phyloP scores from a whole-genome alignment of 92 coral and sea anemone genomes.

The Isaurus tuberculatus region DNA sequence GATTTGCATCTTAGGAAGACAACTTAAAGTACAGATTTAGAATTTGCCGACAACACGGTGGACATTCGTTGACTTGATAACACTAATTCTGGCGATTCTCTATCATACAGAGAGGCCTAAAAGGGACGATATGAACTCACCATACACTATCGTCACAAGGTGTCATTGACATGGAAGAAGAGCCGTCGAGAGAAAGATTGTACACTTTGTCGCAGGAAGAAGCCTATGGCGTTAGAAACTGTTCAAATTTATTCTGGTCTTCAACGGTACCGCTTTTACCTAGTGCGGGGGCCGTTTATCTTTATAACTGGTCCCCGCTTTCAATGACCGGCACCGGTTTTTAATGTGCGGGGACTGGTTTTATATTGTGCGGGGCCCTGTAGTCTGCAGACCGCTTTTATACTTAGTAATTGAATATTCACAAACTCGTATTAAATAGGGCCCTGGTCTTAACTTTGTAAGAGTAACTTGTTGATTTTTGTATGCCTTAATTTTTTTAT shows the following conservation, averaged over 20 bases:
- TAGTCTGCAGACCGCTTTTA: too few relatives aligned
- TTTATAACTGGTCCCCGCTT: too few relatives aligned
- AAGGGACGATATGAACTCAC: conserved; percentile 56
- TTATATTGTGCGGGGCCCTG: too few relatives aligned
- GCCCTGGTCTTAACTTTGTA: too few relatives aligned
- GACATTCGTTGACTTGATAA: conserved; percentile 61
- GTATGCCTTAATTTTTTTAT: too few relatives aligned
- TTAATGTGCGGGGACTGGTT: too few relatives aligned
- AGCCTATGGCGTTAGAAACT: conserved; percentile 56
- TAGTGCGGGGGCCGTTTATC: conserved; percentile 45
- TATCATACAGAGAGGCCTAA: conserved; percentile 56
- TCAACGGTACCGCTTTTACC: too few relatives aligned
- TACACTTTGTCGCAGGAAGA: conserved; percentile 61
- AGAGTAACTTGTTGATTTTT: too few relatives aligned
- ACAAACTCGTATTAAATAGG: too few relatives aligned
- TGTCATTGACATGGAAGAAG: conserved; percentile 50
- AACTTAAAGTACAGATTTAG: conserved; percentile 42
- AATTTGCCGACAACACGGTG: conserved; percentile 48
- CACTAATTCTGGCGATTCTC: conserved; percentile 49
- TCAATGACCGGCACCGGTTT: too few relatives aligned
- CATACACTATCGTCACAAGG: conserved; percentile 60
- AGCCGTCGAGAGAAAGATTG: conserved; percentile 32
- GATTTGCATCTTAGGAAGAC: conserved; percentile 59
- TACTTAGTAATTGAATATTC: too few relatives aligned
- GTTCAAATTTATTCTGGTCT: too few relatives aligned